Evolutionary conservation across 2,113 vertebrate species (phyloP), one percentile per base, ranked within the genome.

Genomic region (Setophaga coronata): DNA sequence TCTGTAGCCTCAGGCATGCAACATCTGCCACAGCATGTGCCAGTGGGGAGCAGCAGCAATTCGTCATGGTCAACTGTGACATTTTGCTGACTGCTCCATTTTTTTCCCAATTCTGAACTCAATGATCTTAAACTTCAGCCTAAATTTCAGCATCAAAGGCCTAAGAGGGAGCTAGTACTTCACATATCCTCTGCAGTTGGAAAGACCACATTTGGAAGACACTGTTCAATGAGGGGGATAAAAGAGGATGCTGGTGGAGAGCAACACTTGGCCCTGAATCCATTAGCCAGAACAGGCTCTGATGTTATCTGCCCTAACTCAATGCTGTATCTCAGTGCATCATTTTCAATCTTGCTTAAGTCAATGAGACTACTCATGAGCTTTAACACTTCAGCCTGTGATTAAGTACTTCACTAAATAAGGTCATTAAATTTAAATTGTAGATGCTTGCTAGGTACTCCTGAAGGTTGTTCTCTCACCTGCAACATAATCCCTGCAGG

Each of bases 341-440:
- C 76, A 95, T 94, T 89, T 88, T 82, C 67, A 86, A 43, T 89
- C 92, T 60, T 56, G 65, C 79, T 90, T 80, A 94, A 95, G 54
- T 93, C 93, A 93, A 53, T 93, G 76, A 89, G 82, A 96, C 67
- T 78, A 88, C 71, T 90, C 76, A 81, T 40, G 76, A 93, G 82
- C 64, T 90, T 92, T 83, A 87, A 94, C 69, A 88, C 82, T 95
- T 90, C 90, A 94, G 82, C 76, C 76, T 95, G 83, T 93, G 93
- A 95, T 96, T 96, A 96, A 96, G 64, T 87, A 87, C 93, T 96
- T 93, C 72, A 70, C 93, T 93, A 96, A 97, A 94, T 73, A 95
- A 91, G 82, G 76, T 82, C 90, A 93, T 96, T 96, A 88, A 92
- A 95, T 95, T 93, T 81, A 95, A 96, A 96, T 95, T 94, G 92